Evolutionary conservation across 2,113 vertebrate species (phyloP).

Genomic region (Butorides virescens): DNA sequence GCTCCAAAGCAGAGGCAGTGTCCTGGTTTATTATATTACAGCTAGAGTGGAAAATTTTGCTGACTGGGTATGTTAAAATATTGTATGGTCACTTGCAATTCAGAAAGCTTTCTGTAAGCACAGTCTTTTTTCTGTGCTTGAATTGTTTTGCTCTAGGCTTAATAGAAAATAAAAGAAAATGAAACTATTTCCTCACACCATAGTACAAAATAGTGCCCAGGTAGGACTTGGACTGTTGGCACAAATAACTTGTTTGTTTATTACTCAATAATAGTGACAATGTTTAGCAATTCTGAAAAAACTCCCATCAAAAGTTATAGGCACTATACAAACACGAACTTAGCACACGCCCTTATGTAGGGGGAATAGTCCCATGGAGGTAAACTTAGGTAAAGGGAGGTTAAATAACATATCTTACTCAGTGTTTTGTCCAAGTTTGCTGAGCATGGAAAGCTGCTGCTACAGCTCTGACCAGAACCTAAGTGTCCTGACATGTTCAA

Average conservation of each 20-base stretch:
- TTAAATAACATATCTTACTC: not conserved
- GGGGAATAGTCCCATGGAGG: not conserved
- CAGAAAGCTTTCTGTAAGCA: not conserved
- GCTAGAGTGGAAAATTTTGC: slow-evolving; percentile 1
- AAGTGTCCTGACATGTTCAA: not conserved
- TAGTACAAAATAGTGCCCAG: not conserved
- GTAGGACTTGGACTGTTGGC: not conserved
- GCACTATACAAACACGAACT: not conserved
- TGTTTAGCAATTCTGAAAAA: not conserved
- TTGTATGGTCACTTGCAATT: not conserved
- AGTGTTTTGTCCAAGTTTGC: not conserved
- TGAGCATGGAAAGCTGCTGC: not conserved
- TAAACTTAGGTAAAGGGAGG: not conserved
- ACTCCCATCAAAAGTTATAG: not conserved
- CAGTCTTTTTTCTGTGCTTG: not conserved
- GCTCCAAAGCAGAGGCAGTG: not conserved
- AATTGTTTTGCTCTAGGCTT: not conserved
- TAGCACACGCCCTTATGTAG: not conserved
- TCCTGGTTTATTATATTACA: not conserved
- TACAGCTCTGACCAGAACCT: not conserved
- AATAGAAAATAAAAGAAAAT: not conserved
- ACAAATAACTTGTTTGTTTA: not conserved
- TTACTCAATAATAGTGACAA: not conserved
- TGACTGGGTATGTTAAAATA: not conserved
- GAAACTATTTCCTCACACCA: not conserved